Conservation (phyloP, 92 coral and sea anemone species). For the Diadumene lineata region DNA sequence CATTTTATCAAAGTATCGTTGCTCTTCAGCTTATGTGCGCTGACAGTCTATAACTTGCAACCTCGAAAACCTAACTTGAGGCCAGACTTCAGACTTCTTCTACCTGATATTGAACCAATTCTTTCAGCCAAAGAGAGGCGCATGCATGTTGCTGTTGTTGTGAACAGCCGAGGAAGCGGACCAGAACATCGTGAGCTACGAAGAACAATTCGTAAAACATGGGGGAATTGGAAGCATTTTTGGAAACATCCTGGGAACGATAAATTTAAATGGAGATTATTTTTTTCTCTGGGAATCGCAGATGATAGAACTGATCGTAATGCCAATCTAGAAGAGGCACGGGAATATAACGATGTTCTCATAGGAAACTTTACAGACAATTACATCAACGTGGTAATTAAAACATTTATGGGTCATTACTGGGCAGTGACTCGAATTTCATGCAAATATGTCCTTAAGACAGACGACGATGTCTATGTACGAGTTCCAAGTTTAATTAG, state of each 20-base stretch:
- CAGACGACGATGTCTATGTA: conserved; percentile 53
- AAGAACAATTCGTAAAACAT: conserved; percentile 45
- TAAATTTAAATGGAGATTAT: conserved; percentile 4
- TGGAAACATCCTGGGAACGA: neutral
- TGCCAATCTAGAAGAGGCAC: conserved; percentile 24
- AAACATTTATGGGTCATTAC: conserved; percentile 49
- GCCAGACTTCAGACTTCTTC: neutral
- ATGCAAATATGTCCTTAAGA: conserved; percentile 39
- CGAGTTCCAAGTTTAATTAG: conserved; percentile 39
- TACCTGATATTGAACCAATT: neutral
- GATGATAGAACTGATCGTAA: neutral
- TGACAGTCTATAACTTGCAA: neutral
- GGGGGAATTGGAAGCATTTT: conserved; percentile 17
- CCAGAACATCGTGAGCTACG: conserved; percentile 1
- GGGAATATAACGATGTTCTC: conserved; percentile 37
- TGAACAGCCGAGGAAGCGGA: neutral
- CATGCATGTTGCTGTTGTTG: neutral
- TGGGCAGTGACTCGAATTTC: conserved; percentile 20
- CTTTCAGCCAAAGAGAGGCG: neutral
- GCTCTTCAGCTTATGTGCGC: neutral
- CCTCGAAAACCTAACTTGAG: neutral
- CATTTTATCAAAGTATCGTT: neutral
- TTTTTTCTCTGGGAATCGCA: conserved; percentile 38
- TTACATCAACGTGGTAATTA: conserved; percentile 32
- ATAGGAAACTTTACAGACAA: conserved; percentile 45